A percentile compares a stretch with the other conserved stretches of the same genome.
Conservation (phyloP, 2,888 invertebrate species). For the Axea sp. region DNA sequence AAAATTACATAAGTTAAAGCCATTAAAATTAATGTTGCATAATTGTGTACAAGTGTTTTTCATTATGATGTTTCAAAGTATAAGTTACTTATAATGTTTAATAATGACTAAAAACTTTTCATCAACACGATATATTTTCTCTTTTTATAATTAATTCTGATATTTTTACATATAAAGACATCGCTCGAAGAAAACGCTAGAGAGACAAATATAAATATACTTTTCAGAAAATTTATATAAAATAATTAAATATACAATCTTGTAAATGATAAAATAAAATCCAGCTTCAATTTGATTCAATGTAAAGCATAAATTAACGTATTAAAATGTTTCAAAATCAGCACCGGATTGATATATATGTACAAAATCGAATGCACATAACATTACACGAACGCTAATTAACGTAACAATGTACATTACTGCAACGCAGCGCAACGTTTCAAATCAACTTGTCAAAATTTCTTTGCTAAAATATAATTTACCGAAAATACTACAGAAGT, state of each 20-base stretch:
- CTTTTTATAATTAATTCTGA: constrained; percentile 34
- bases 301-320: background rate
- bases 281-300: background rate
- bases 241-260: constrained; percentile 24
- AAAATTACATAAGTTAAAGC: no score
- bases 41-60: no score
- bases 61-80: no score
- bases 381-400: no score
- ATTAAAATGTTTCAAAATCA: background rate
- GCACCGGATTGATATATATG: constrained; percentile 14
- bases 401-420: no score
- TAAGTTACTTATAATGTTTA: no score
- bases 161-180: constrained; percentile 43
- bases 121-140: constrained; percentile 47
- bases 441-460: constrained; percentile 16
- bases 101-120: no score
- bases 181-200: constrained; percentile 43
- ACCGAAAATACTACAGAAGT: constrained; percentile 29
- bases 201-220: constrained; percentile 39
- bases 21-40: no score
- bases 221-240: constrained; percentile 28
- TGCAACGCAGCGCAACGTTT: constrained; percentile 7
- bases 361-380: background rate
- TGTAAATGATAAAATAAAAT: constrained; percentile 11
- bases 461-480: constrained; percentile 40